Percentiles rank a stretch among this genome's conserved stretches.
These are phyloP conservation scores for Phylloscopus whistleri DNA, from an alignment of 2,113 vertebrate genomes.

Conservation along the genomic window DNA sequence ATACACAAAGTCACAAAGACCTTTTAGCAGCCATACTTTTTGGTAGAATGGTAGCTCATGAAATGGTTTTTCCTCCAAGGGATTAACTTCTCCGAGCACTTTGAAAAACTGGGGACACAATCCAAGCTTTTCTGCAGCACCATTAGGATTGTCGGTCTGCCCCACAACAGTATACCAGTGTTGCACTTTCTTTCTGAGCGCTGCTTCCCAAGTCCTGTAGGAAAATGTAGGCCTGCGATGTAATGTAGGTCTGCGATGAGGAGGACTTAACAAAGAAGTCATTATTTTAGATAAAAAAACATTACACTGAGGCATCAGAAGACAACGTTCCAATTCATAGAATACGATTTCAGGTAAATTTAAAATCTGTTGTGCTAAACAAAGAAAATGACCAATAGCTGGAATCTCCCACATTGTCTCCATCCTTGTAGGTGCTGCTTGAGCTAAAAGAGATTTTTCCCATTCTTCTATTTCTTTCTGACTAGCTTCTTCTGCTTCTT, in stretches of 20 bases:
- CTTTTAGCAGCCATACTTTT: slow-evolving; percentile 95
- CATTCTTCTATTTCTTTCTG: slow-evolving; percentile 95
- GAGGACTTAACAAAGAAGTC: slow-evolving; percentile 90
- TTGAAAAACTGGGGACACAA: slow-evolving; percentile 91
- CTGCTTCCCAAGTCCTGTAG: slow-evolving; percentile 91
- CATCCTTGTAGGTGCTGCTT: slow-evolving; percentile 84
- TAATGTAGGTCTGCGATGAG: slow-evolving; percentile 84
- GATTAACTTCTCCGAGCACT: slow-evolving; percentile 86
- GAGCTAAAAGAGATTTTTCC: slow-evolving; percentile 86
- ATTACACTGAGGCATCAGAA: slow-evolving; percentile 96
- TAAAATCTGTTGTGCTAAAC: slow-evolving; percentile 92
- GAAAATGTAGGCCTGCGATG: slow-evolving; percentile 87
- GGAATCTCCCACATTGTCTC: slow-evolving; percentile 95
- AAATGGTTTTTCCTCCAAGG: slow-evolving; percentile 88
- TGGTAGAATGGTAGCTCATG: slow-evolving; percentile 89
- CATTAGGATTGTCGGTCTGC: slow-evolving; percentile 79
- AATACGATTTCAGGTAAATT: slow-evolving; percentile 97
- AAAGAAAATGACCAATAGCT: slow-evolving; percentile 96
- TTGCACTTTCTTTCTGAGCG: slow-evolving; percentile 86
- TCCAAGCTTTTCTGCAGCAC: slow-evolving; percentile 87
- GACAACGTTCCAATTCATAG: slow-evolving; percentile 94
- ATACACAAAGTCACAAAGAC: slow-evolving; percentile 93
- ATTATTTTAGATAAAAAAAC: slow-evolving; percentile 93
- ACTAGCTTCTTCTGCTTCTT: slow-evolving; percentile 92
- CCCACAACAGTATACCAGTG: slow-evolving; percentile 88